Evolutionary conservation across 1,140 invertebrate species (phyloP).

Genomic region (Anastatus disparis): DNA sequence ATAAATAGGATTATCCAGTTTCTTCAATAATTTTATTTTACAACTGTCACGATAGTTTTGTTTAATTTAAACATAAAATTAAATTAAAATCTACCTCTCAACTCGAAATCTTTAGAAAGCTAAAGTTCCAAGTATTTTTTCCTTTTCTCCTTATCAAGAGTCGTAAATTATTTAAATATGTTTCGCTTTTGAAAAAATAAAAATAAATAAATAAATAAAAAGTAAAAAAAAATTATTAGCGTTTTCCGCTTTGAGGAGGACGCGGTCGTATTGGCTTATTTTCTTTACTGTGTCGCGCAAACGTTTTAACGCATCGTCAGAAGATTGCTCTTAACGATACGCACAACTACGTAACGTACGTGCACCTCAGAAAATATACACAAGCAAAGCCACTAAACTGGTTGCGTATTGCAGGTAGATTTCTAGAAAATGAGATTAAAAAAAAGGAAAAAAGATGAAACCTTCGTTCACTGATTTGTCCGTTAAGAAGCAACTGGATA

Average conservation of each 20-base stretch:
- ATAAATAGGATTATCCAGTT: too few species aligned
- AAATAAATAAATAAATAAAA: too few species aligned
- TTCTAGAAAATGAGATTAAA: neutral
- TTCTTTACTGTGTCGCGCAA: too few species aligned
- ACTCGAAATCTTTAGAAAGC: slow-evolving; percentile 24
- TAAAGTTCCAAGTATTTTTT: neutral
- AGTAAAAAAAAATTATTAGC: neutral
- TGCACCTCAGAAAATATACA: neutral
- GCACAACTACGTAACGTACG: neutral
- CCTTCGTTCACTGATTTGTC: neutral
- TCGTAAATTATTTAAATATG: slow-evolving; percentile 29
- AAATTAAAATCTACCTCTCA: neutral
- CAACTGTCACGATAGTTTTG: neutral
- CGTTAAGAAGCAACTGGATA: too few species aligned
- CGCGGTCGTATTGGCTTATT: too few species aligned
- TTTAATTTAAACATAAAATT: neutral
- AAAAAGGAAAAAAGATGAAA: neutral
- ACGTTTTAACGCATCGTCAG: neutral
- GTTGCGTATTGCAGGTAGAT: neutral
- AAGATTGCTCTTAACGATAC: neutral
- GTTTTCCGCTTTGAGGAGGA: neutral
- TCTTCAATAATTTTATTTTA: too few species aligned
- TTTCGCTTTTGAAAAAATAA: neutral
- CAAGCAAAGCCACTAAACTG: slow-evolving; percentile 2
- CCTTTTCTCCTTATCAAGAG: neutral